Evolutionary conservation across 2,113 vertebrate genomes (phyloP).

Genomic region (Fregata magnificens): DNA sequence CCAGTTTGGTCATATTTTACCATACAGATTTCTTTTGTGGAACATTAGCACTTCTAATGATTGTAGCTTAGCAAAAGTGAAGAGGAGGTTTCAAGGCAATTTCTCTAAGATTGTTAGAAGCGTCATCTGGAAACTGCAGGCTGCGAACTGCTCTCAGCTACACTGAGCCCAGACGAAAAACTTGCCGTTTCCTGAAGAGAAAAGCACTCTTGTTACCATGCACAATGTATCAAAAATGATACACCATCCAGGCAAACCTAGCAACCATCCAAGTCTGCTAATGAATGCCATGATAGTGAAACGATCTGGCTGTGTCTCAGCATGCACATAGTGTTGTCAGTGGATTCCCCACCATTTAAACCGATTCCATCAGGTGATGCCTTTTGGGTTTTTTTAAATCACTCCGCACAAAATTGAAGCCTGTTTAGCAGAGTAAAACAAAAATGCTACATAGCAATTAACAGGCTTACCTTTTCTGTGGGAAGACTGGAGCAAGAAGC

Average conservation of each 20-base stretch:
- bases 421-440: background rate
- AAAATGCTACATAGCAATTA: background rate
- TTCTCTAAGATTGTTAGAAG: background rate
- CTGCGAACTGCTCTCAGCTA: background rate
- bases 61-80: background rate
- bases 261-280: background rate
- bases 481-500: background rate
- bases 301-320: background rate
- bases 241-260: background rate
- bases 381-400: background rate
- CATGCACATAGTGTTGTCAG: too few relatives aligned
- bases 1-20: background rate
- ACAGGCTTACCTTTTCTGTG: background rate
- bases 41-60: background rate
- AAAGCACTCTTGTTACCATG: background rate
- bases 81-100: background rate
- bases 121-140: background rate
- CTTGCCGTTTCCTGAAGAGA: background rate
- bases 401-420: background rate
- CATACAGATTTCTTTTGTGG: background rate
- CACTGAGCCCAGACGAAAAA: background rate
- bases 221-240: background rate
- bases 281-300: background rate
- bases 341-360: background rate
- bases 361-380: rapidly evolving